phyloP scores from a whole-genome alignment of 92 coral and sea anemone genomes.

The Scolanthus callimorphus region DNA sequence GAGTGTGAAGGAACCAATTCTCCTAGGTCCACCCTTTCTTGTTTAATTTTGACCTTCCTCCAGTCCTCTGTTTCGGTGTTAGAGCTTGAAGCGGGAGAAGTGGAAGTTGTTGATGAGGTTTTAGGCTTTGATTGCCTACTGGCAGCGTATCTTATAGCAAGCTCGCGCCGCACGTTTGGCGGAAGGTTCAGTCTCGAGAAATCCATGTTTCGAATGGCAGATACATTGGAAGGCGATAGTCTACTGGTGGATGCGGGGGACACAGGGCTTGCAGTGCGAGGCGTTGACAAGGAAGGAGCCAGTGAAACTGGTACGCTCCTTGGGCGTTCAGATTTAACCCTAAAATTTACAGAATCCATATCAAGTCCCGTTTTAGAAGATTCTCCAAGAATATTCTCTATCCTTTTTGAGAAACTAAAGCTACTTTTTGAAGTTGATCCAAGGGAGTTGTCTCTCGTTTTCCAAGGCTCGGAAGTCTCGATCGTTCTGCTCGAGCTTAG shows the following conservation, averaged over 20 bases:
- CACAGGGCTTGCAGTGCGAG: slow-evolving; percentile 1
- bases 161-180: slow-evolving; percentile 73
- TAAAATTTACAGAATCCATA: too few species aligned
- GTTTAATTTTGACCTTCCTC: background rate
- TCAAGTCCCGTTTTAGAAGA: too few species aligned
- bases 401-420: too few species aligned
- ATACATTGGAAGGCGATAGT: slow-evolving; percentile 16
- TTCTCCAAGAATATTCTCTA: too few species aligned
- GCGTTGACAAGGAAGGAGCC: slow-evolving; percentile 3
- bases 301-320: slow-evolving; percentile 15
- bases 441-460: too few species aligned
- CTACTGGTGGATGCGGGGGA: slow-evolving; percentile 1
- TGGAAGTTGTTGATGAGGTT: slow-evolving; percentile 57
- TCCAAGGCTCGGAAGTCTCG: too few species aligned
- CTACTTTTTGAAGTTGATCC: too few species aligned
- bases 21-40: slow-evolving; percentile 19
- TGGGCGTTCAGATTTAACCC: too few species aligned
- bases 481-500: too few species aligned
- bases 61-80: slow-evolving; percentile 5
- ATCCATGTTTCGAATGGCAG: slow-evolving; percentile 51
- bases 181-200: slow-evolving; percentile 82
- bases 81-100: slow-evolving; percentile 14
- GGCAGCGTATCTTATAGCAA: slow-evolving; percentile 61
- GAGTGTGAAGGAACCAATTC: slow-evolving; percentile 38
- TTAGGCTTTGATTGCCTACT: slow-evolving; percentile 51